These are phyloP conservation scores for Tarsius wallacei DNA, from an alignment of 2,797 vertebrate species.

Conservation along the genomic window DNA sequence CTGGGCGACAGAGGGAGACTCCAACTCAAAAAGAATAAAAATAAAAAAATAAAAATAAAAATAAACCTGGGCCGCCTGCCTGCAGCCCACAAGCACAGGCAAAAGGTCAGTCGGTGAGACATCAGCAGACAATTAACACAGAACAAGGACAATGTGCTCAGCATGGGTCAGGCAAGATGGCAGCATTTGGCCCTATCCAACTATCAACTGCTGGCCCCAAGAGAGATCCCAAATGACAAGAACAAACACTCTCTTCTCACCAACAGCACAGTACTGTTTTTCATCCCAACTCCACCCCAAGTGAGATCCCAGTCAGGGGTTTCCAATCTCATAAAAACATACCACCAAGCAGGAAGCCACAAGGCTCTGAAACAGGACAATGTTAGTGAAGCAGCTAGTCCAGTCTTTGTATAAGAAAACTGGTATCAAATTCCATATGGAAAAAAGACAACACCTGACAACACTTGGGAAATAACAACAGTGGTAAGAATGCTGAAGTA, in stretches of 20 bases:
- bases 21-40: too few relatives aligned
- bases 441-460: too few relatives aligned
- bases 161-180: fast-evolving
- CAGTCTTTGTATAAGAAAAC: too few relatives aligned
- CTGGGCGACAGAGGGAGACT: too few relatives aligned
- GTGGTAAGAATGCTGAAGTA: fast-evolving
- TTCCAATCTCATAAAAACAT: background rate
- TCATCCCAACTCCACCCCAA: fast-evolving
- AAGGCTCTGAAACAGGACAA: fast-evolving
- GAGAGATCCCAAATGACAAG: background rate
- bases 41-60: too few relatives aligned
- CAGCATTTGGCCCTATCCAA: fast-evolving
- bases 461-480: fast-evolving
- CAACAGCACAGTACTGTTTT: background rate
- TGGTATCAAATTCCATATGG: fast-evolving
- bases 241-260: background rate
- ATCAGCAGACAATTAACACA: fast-evolving
- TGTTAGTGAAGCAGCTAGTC: fast-evolving
- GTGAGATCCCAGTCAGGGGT: background rate
- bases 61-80: background rate
- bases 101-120: fast-evolving
- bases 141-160: fast-evolving
- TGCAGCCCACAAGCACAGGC: fast-evolving
- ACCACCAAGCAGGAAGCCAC: background rate
- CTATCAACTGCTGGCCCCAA: fast-evolving